Base-by-base conservation (phyloP, 2,888 invertebrate genomes). In the Sycophila texana region DNA sequence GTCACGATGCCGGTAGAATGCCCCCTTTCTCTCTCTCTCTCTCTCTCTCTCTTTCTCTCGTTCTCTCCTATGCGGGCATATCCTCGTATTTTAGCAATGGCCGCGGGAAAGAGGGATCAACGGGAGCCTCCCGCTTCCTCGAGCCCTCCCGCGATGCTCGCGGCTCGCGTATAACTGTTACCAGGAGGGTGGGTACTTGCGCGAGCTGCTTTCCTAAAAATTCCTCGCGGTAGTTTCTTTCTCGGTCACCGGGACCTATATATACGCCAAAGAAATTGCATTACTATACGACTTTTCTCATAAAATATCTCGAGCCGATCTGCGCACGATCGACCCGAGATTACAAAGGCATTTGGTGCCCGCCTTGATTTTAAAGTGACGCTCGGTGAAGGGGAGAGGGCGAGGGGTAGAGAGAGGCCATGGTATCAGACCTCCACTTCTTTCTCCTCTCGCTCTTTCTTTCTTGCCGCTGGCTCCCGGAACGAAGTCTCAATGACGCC, bases 221-320 rank as follows among this genome's bases (percentile, higher is more conserved):
- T 53, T 39, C 39, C 30, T 51, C 12, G n/a, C 61, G 61, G 61
- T 55, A 22, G 22, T 57, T 39, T 70, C 14, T 26, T 7, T 63
- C 4, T 55, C n/a, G 47, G 63, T 66, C 47, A 55, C 39, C 57
- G 65, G 26, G 39, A 20, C 18, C 16, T 67, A 67, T 74, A 67
- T 74, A 57, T 57, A 66, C 47, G 61, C 2, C 18, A 53, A 77
- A 77, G 67, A 73, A 79, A 79, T 79, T 70, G 73, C 81, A 84
- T 83, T 83, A 83, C 84, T 80, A 77, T 66, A 80, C 76, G 83
- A 84, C 84, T 84, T 85, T 84, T 81, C 83, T 82, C 84, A 79
- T 85, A 85, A 84, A 84, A 63, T 82, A 82, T 82, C 82, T 71
- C 65, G 72, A 20, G 26, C 79, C 74, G 80, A 80, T 78, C 77